Evolutionary conservation across 2,797 vertebrate species (phyloP).

Genomic region (Gymnothorax reevesii): DNA sequence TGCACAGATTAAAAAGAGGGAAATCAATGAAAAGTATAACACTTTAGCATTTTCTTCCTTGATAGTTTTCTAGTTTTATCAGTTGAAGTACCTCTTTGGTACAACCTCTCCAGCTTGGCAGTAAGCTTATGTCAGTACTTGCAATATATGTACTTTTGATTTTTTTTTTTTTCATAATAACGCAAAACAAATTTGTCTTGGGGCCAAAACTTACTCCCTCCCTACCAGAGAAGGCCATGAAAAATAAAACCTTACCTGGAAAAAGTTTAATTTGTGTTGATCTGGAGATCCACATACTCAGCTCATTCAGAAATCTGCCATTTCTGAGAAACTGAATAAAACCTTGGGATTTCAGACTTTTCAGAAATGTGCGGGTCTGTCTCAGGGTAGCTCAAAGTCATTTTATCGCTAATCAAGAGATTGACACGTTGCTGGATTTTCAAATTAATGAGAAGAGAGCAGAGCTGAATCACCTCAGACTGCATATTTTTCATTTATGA

Average conservation of each 20-base stretch:
- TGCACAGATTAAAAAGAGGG: background rate
- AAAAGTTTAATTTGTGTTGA: background rate
- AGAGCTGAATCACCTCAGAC: background rate
- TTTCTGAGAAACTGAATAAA: background rate
- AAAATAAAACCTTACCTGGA: background rate
- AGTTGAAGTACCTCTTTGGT: too few relatives aligned
- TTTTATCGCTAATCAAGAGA: slow-evolving; percentile 5
- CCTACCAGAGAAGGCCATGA: too few relatives aligned
- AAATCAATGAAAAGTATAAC: background rate
- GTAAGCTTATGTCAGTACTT: too few relatives aligned
- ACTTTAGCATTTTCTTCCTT: too few relatives aligned
- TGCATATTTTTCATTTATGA: background rate
- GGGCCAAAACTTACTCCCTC: too few relatives aligned
- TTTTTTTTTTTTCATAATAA: too few relatives aligned
- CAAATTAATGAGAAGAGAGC: background rate
- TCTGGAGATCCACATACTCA: background rate
- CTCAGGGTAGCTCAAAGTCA: background rate
- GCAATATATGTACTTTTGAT: too few relatives aligned
- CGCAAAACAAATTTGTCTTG: too few relatives aligned
- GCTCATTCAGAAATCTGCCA: background rate
- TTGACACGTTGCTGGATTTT: background rate
- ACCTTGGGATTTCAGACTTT: background rate
- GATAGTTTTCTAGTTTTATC: too few relatives aligned
- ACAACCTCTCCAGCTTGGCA: too few relatives aligned
- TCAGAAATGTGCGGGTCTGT: background rate